These are phyloP conservation scores for Aphelinus certus DNA, from an alignment of 1,140 invertebrate genomes.

Conservation along the genomic window DNA sequence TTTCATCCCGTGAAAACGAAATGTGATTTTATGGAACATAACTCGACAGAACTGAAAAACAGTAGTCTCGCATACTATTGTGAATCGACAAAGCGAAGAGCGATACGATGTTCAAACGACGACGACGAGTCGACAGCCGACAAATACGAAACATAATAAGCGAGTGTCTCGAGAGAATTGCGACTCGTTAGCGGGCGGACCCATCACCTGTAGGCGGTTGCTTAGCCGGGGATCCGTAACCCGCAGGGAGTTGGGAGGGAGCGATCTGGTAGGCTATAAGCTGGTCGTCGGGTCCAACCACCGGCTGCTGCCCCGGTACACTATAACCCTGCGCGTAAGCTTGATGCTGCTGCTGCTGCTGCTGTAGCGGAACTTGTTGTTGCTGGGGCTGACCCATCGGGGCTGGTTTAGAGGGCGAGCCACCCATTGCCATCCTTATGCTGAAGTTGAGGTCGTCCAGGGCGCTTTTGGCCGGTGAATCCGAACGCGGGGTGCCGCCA, in stretches of 20 bases:
- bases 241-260: conserved; percentile 57
- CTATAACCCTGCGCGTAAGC: conserved; percentile 48
- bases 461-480: conserved; percentile 69
- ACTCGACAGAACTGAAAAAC: no score
- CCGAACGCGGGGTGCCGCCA: conserved; percentile 64
- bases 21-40: no score
- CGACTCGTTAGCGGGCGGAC: conserved; percentile 44
- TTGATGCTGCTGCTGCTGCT: conserved; percentile 46
- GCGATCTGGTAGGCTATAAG: conserved; percentile 51
- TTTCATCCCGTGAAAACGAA: no score
- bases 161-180: conserved; percentile 30
- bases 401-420: conserved; percentile 68
- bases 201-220: conserved; percentile 68
- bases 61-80: no score
- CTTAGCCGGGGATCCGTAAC: conserved; percentile 72
- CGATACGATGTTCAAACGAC: conserved; percentile 9
- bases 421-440: conserved; percentile 74
- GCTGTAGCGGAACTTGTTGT: conserved; percentile 54
- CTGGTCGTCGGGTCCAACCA: conserved; percentile 49
- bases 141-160: conserved; percentile 34
- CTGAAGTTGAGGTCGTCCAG: conserved; percentile 78
- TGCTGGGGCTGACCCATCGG: conserved; percentile 56
- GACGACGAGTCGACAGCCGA: conserved; percentile 11
- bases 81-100: no score
- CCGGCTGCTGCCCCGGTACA: conserved; percentile 28